Evolutionary conservation across 2,113 vertebrate genomes (phyloP).

Genomic region (Heterocephalus glaber): DNA sequence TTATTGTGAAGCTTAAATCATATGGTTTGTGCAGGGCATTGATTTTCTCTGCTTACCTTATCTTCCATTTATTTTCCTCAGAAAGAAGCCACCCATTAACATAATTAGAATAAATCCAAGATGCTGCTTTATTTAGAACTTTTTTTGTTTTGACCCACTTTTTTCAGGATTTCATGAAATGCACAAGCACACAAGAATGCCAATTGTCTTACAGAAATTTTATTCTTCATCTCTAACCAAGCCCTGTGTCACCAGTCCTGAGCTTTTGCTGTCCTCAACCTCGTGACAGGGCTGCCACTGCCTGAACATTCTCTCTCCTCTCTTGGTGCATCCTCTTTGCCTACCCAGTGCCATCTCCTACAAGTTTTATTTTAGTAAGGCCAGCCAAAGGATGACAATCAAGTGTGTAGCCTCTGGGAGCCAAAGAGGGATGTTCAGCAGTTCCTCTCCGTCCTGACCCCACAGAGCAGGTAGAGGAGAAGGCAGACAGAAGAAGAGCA

Average conservation of each 20-base stretch:
- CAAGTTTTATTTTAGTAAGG: conserved; percentile 8
- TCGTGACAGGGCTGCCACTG: background rate
- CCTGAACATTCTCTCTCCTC: background rate
- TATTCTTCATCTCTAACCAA: background rate
- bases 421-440: background rate
- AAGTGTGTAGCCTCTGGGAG: background rate
- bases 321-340: background rate
- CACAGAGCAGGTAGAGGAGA: background rate
- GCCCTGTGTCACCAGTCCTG: background rate
- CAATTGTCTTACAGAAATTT: background rate
- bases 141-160: background rate
- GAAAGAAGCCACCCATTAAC: background rate
- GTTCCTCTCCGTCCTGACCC: background rate
- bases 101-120: background rate
- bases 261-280: background rate
- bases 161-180: background rate
- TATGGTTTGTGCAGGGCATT: background rate
- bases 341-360: background rate
- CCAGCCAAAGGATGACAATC: background rate
- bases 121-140: background rate
- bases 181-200: background rate
- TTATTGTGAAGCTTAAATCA: background rate
- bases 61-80: background rate
- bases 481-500: background rate
- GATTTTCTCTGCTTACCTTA: background rate